Percentiles rank a stretch among this genome's conserved stretches.
Evolutionary conservation across 2,113 vertebrate species (phyloP).

Genomic region (Oxygymnocypris stewartii): DNA sequence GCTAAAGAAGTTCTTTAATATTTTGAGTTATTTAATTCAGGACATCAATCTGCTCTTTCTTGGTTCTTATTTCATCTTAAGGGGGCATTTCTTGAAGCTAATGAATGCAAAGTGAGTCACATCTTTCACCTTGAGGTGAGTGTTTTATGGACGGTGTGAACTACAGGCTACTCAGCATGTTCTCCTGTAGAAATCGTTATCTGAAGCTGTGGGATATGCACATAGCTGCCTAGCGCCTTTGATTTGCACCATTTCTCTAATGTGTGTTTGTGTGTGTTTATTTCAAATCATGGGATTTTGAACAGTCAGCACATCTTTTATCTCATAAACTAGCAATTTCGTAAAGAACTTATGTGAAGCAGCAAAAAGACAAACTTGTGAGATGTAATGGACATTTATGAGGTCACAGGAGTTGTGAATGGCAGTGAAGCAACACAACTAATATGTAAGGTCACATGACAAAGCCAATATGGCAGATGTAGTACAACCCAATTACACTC

Average conservation of each 20-base stretch:
- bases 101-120: slow-evolving; percentile 64
- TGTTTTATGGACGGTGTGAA: slow-evolving; percentile 69
- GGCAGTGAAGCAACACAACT: neutral
- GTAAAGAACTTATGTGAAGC: neutral
- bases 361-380: neutral
- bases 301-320: neutral
- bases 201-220: slow-evolving; percentile 69
- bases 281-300: neutral
- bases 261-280: neutral
- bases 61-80: slow-evolving; percentile 28
- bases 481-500: neutral
- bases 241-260: slow-evolving; percentile 60
- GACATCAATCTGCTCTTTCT: slow-evolving; percentile 1
- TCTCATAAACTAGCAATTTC: neutral
- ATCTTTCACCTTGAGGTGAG: slow-evolving; percentile 75
- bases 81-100: slow-evolving; percentile 45
- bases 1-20: neutral
- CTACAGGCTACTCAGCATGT: slow-evolving; percentile 72
- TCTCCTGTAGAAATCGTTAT: slow-evolving; percentile 72
- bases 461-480: neutral
- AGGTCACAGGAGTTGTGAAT: neutral
- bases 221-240: slow-evolving; percentile 65
- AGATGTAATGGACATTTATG: neutral
- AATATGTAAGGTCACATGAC: neutral
- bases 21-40: slow-evolving; percentile 17